Conservation (phyloP, 64 coral and sea anemone species). For the Porites lutea region DNA sequence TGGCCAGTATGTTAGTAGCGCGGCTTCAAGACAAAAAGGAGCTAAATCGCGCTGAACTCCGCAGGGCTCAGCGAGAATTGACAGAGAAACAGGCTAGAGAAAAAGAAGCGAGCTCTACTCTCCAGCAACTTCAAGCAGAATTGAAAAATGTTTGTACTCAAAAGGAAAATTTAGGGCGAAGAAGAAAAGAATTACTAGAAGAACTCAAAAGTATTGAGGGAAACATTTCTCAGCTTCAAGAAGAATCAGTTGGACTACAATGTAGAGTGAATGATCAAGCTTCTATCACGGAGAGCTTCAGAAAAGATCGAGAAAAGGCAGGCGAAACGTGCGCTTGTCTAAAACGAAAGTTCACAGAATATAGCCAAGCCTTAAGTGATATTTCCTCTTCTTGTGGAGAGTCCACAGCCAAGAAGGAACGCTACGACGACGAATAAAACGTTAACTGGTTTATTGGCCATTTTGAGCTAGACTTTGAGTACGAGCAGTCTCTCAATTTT, state of each 20-base stretch:
- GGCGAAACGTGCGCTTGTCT: conserved; percentile 1
- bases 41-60: conserved; percentile 13
- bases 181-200: conserved; percentile 36
- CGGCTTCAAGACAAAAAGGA: conserved; percentile 51
- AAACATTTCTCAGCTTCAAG: conserved; percentile 32
- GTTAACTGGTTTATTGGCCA: background rate
- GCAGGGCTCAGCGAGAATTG: conserved; percentile 7
- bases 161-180: background rate
- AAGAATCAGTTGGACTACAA: conserved; percentile 20
- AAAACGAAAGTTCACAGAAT: conserved; percentile 40
- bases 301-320: conserved; percentile 11
- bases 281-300: background rate
- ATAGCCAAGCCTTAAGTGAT: conserved; percentile 41
- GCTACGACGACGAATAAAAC: background rate
- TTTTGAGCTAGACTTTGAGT: too few species aligned
- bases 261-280: conserved; percentile 4
- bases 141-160: background rate
- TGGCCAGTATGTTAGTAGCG: conserved; percentile 31
- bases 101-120: background rate
- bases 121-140: conserved; percentile 18
- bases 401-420: conserved; percentile 8
- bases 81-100: conserved; percentile 1
- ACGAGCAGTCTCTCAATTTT: too few species aligned
- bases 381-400: conserved; percentile 24
- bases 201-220: conserved; percentile 32